Percentiles rank a stretch among this genome's conserved stretches.
These are phyloP conservation scores for Pseudomugil gertrudae DNA, from an alignment of 2,797 vertebrate genomes.

Conservation along the genomic window DNA sequence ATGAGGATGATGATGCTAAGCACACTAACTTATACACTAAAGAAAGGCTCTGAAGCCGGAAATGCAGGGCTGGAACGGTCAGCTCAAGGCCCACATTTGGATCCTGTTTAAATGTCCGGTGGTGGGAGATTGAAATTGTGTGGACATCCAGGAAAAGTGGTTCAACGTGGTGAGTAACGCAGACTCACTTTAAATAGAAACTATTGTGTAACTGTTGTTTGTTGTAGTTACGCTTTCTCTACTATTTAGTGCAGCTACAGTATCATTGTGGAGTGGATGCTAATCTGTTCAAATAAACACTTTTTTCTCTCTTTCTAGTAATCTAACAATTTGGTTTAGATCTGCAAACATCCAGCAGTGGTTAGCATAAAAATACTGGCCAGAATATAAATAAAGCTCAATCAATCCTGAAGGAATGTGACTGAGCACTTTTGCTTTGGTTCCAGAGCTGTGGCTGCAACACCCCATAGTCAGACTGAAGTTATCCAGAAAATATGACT, in stretches of 20 bases:
- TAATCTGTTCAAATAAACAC: background rate
- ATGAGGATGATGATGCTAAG: background rate
- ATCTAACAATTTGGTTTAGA: background rate
- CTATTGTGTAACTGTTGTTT: background rate
- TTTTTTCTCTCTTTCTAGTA: background rate
- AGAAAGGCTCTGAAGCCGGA: background rate
- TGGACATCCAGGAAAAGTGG: background rate
- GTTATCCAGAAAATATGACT: conserved; percentile 39
- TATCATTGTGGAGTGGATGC: background rate
- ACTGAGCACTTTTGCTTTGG: conserved; percentile 17
- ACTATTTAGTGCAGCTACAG: background rate
- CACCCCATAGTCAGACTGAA: conserved; percentile 24
- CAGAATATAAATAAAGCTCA: conserved; percentile 34
- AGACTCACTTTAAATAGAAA: background rate
- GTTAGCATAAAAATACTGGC: conserved; percentile 32
- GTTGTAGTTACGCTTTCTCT: background rate
- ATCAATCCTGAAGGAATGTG: conserved; percentile 58
- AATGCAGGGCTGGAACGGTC: background rate
- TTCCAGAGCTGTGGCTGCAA: conserved; percentile 27
- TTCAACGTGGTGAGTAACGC: background rate
- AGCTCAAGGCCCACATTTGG: background rate
- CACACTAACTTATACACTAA: background rate
- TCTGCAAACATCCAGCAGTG: conserved; percentile 9
- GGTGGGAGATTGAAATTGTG: background rate
- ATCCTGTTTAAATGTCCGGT: background rate